phyloP scores from a whole-genome alignment of 92 coral and sea anemone genomes.

The Epizoanthus stellaris region DNA sequence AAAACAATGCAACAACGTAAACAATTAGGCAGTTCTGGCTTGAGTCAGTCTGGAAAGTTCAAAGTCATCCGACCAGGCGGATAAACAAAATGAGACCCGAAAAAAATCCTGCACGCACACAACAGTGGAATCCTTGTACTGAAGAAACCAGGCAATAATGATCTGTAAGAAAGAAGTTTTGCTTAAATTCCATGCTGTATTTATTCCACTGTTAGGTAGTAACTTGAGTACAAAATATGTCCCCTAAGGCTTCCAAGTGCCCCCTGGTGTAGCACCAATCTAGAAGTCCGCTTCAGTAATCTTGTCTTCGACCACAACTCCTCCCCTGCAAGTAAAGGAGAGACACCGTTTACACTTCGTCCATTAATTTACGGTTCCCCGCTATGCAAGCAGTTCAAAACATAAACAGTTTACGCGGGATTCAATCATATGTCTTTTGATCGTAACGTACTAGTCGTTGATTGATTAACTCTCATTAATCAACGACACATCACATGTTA shows the following conservation, averaged over 20 bases:
- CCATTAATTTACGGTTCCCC: neutral
- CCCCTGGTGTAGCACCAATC: constrained; percentile 40
- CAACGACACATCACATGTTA: neutral
- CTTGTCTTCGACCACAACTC: constrained; percentile 37
- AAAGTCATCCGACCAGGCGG: constrained; percentile 50
- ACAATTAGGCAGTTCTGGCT: constrained; percentile 42
- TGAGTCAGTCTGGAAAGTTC: constrained; percentile 47
- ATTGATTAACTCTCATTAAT: neutral
- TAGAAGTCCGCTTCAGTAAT: constrained; percentile 8
- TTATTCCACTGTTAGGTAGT: neutral
- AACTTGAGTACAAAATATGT: constrained; percentile 21
- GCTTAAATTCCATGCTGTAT: constrained; percentile 16
- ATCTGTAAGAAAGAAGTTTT: constrained; percentile 7
- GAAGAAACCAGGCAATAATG: neutral
- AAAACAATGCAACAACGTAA: constrained; percentile 38
- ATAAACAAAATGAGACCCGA: constrained; percentile 11
- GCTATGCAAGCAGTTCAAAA: constrained; percentile 1
- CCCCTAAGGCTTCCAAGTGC: constrained; percentile 22
- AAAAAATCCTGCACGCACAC: constrained; percentile 4
- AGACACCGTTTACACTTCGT: neutral
- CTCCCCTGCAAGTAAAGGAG: constrained; percentile 35
- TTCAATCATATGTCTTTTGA: neutral
- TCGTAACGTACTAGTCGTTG: neutral
- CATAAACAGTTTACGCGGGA: neutral
- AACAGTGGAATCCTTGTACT: constrained; percentile 4